Conservation (phyloP, 1,140 invertebrate genomes). For the Drosophila pectinifera region DNA sequence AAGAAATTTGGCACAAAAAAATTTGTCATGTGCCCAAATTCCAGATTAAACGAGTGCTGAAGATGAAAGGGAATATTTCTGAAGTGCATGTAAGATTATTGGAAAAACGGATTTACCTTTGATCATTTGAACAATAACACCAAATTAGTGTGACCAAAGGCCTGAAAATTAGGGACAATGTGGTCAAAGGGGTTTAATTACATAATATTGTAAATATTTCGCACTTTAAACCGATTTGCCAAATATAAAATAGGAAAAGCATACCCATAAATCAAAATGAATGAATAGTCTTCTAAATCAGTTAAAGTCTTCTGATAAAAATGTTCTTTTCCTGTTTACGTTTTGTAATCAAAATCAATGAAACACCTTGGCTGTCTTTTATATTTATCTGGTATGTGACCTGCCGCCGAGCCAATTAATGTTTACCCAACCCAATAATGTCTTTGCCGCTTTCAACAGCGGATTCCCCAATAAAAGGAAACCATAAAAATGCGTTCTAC, state of each 20-base stretch:
- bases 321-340: neutral
- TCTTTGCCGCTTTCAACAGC: slow-evolving; percentile 23
- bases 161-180: neutral
- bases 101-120: neutral
- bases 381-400: slow-evolving; percentile 15
- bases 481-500: slow-evolving; percentile 17
- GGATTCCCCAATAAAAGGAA: slow-evolving; percentile 29
- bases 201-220: neutral
- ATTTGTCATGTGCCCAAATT: slow-evolving; percentile 22
- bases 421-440: slow-evolving; percentile 37
- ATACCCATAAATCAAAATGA: neutral
- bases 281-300: neutral
- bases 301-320: no score
- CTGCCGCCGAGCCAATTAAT: slow-evolving; percentile 24
- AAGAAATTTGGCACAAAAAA: slow-evolving; percentile 19
- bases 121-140: neutral
- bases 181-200: neutral
- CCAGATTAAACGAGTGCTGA: neutral
- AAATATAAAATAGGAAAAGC: neutral
- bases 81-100: neutral
- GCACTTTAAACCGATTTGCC: no score
- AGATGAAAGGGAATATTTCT: neutral
- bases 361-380: slow-evolving; percentile 11
- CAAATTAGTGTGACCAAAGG: neutral
- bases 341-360: neutral